Conservation (phyloP, 2,113 vertebrate species). For the Peucedramus taeniatus region DNA sequence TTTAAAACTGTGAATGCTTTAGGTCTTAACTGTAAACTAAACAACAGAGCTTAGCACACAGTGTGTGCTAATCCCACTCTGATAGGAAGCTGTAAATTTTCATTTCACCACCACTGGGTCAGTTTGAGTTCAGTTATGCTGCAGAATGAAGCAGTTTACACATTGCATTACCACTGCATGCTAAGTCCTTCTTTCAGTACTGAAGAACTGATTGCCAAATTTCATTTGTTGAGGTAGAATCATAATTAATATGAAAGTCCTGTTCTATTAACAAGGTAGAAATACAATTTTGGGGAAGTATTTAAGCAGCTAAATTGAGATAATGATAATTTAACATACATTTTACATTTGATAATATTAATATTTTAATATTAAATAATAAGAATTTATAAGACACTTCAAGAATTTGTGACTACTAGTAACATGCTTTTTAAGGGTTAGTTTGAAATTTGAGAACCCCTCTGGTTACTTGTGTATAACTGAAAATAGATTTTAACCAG, state of each 20-base stretch:
- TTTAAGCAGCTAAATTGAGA: background rate
- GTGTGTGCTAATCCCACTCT: slow-evolving; percentile 38
- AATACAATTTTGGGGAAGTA: background rate
- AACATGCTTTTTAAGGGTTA: background rate
- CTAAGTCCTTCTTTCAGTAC: background rate
- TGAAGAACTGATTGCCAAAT: background rate
- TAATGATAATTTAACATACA: background rate
- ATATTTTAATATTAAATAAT: background rate
- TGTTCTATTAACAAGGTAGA: background rate
- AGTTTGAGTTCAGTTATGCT: slow-evolving; percentile 25
- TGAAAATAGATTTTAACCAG: background rate
- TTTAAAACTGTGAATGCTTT: slow-evolving; percentile 2
- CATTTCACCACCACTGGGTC: slow-evolving; percentile 52
- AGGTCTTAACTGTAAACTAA: slow-evolving; percentile 39
- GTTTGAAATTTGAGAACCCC: background rate
- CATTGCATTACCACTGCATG: background rate
- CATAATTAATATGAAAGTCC: background rate
- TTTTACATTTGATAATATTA: background rate
- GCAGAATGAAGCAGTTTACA: background rate
- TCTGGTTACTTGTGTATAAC: accelerated
- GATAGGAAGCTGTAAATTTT: slow-evolving; percentile 57
- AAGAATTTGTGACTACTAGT: background rate
- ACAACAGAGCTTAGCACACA: slow-evolving; percentile 14
- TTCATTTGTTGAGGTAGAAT: background rate
- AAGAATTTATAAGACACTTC: background rate